Evolutionary conservation across 2,113 vertebrate genomes (phyloP).

Genomic region (Dipodomys spectabilis): DNA sequence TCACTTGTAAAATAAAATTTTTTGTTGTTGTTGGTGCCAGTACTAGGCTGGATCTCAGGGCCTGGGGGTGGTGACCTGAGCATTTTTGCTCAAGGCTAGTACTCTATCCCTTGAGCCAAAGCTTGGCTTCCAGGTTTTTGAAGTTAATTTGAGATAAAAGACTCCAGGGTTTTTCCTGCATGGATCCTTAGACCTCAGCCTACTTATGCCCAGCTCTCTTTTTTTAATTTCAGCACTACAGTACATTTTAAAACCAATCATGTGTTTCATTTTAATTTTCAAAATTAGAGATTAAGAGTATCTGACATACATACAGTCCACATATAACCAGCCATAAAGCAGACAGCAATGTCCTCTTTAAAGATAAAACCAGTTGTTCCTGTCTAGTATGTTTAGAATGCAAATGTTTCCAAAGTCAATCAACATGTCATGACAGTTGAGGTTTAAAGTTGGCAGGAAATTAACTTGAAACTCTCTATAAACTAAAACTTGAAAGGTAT

Average conservation of each 20-base stretch:
- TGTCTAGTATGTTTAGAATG: conserved; percentile 75
- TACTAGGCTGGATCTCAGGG: too few species aligned
- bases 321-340: conserved; percentile 55
- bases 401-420: conserved; percentile 66
- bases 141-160: too few species aligned
- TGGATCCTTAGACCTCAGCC: too few species aligned
- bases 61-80: too few species aligned
- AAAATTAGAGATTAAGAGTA: conserved; percentile 31
- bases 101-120: too few species aligned
- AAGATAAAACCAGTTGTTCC: conserved; percentile 81
- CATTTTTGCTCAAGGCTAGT: too few species aligned
- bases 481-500: conserved; percentile 19
- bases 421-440: conserved; percentile 67
- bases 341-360: conserved; percentile 48
- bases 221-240: neutral
- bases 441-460: conserved; percentile 55
- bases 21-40: too few species aligned
- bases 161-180: too few species aligned
- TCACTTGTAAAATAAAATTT: conserved; percentile 15
- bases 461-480: conserved; percentile 25
- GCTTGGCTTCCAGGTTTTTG: too few species aligned
- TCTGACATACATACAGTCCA: conserved; percentile 28
- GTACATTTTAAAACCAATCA: conserved; percentile 34
- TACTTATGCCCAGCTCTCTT: too few species aligned
- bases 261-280: neutral